Conservation (phyloP, 2,113 vertebrate genomes). For the Paramormyrops kingsleyae region DNA sequence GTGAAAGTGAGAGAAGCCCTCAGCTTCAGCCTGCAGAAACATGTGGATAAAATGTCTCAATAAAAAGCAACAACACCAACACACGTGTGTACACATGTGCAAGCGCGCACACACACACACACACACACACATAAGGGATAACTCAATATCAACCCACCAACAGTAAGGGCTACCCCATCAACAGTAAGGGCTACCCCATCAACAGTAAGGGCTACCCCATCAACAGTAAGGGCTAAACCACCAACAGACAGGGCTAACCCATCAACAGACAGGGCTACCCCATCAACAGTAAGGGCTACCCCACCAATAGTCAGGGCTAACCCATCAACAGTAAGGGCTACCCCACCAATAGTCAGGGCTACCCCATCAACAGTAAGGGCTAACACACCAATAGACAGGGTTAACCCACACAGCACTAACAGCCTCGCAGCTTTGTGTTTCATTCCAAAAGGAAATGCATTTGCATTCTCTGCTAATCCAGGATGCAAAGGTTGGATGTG, state of each 20-base stretch:
- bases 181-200: neutral
- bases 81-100: neutral
- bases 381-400: neutral
- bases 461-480: neutral
- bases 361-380: neutral
- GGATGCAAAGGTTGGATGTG: neutral
- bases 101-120: neutral
- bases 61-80: slow-evolving; percentile 6
- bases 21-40: slow-evolving; percentile 68
- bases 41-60: neutral
- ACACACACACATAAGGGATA: neutral
- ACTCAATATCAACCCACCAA: neutral
- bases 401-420: neutral
- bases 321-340: neutral
- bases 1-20: slow-evolving; percentile 84
- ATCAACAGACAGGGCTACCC: neutral
- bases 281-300: neutral
- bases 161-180: neutral
- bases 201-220: no score
- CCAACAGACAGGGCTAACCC: neutral
- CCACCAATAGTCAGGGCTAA: neutral
- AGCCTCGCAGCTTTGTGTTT: neutral
- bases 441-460: neutral
- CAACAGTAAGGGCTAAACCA: no score
- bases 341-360: neutral